A percentile compares a stretch with the other conserved stretches of the same genome.
phyloP scores from a whole-genome alignment of 2,888 invertebrate species.

The Drosophila tripunctata region DNA sequence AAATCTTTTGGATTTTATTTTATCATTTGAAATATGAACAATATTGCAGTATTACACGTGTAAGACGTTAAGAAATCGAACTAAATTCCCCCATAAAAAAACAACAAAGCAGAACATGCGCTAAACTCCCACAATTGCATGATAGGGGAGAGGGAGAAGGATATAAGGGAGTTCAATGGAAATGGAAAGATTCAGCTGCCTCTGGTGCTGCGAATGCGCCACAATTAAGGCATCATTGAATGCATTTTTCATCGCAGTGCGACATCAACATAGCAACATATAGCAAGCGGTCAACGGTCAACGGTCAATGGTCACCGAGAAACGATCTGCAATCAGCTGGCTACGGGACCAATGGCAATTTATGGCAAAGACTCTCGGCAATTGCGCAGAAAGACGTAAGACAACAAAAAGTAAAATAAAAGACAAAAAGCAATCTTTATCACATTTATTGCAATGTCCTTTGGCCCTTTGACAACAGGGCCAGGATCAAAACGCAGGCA shows the following conservation, averaged over 20 bases:
- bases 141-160: neutral
- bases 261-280: slow-evolving; percentile 32
- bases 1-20: neutral
- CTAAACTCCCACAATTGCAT: slow-evolving; percentile 66
- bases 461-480: slow-evolving; percentile 65
- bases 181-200: slow-evolving; percentile 66
- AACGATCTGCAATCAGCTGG: slow-evolving; percentile 40
- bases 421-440: slow-evolving; percentile 68
- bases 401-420: neutral
- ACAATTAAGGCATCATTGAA: slow-evolving; percentile 80
- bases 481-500: slow-evolving; percentile 30
- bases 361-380: slow-evolving; percentile 62
- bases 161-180: slow-evolving; percentile 38
- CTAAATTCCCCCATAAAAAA: slow-evolving; percentile 20
- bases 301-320: slow-evolving; percentile 29
- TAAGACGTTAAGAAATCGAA: slow-evolving; percentile 18
- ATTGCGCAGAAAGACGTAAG: slow-evolving; percentile 46
- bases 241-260: slow-evolving; percentile 48
- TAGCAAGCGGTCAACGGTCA: slow-evolving; percentile 34
- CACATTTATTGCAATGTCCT: slow-evolving; percentile 73
- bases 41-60: slow-evolving; percentile 35
- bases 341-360: slow-evolving; percentile 67
- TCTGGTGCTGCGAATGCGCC: slow-evolving; percentile 25
- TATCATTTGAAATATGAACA: neutral
- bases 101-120: slow-evolving; percentile 32